Evolutionary conservation across 2,113 vertebrate species (phyloP).

Genomic region (Salvelinus sp.): DNA sequence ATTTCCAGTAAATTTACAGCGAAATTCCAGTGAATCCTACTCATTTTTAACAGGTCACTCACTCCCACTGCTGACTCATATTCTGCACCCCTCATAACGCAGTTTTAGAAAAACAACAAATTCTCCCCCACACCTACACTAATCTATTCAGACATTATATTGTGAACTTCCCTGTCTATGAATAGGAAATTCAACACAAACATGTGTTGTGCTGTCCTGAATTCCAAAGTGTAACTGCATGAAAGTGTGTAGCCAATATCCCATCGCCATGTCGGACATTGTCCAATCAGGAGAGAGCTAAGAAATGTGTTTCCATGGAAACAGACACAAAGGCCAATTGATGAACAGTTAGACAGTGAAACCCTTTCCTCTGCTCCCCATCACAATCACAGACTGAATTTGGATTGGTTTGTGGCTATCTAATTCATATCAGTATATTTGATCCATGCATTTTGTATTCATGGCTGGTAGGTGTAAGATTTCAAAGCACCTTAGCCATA

Average conservation of each 20-base stretch:
- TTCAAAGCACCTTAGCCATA: too few relatives aligned
- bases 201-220: conserved; percentile 3
- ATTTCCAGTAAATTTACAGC: too few relatives aligned
- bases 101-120: not conserved
- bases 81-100: not conserved
- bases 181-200: not conserved
- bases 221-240: not conserved
- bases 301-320: conserved; percentile 54
- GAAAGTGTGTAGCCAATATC: conserved; percentile 9
- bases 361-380: conserved; percentile 21
- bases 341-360: conserved; percentile 28
- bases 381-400: not conserved
- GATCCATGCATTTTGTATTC: not conserved
- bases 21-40: not conserved
- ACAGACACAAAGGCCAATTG: conserved; percentile 66
- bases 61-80: not conserved
- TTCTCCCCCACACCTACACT: not conserved
- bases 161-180: too few relatives aligned
- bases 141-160: not conserved
- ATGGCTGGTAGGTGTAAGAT: too few relatives aligned
- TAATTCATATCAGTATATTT: not conserved
- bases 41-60: not conserved
- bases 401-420: not conserved
- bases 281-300: conserved; percentile 29
- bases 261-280: conserved; percentile 32